A percentile compares a stretch with the other conserved stretches of the same genome.
These are phyloP conservation scores for Meliscaeva auricollis DNA, from an alignment of 2,888 invertebrate genomes.

Conservation along the genomic window DNA sequence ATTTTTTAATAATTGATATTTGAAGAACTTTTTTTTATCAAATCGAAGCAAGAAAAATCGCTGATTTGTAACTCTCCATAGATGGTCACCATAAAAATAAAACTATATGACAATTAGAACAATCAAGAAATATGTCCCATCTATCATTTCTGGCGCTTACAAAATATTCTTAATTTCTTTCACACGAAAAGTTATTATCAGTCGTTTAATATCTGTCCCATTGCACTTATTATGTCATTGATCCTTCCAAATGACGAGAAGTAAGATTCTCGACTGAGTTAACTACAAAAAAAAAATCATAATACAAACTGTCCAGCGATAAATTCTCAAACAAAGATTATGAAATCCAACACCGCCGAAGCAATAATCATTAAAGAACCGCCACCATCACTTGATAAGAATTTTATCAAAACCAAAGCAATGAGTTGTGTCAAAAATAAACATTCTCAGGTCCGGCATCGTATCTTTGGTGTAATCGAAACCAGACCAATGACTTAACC, in stretches of 20 bases:
- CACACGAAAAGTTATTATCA: constrained; percentile 31
- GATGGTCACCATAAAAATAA: constrained; percentile 24
- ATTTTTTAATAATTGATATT: too few species aligned
- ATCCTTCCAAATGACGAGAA: constrained; percentile 7
- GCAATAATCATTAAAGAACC: constrained; percentile 20
- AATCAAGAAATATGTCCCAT: constrained; percentile 33
- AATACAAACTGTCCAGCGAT: constrained; percentile 13
- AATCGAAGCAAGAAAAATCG: too few species aligned
- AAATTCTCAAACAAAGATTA: constrained; percentile 38
- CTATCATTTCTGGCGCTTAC: constrained; percentile 7
- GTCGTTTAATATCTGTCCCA: constrained; percentile 15
- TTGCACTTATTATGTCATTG: constrained; percentile 56
- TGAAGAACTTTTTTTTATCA: too few species aligned
- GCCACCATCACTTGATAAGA: constrained; percentile 48
- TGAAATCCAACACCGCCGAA: constrained; percentile 48
- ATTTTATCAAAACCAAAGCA: constrained; percentile 18
- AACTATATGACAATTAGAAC: constrained; percentile 10
- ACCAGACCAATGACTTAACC: constrained; percentile 64
- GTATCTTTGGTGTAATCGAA: constrained; percentile 58
- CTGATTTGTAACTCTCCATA: too few species aligned
- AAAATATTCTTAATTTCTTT: constrained; percentile 27
- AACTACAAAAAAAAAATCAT: constrained; percentile 13
- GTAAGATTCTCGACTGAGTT: constrained; percentile 55
- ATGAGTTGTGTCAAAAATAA: constrained; percentile 48
- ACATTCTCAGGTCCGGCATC: constrained; percentile 31